Base-by-base conservation (phyloP, 2,797 vertebrate genomes). In the Protonibea diacanthus region DNA sequence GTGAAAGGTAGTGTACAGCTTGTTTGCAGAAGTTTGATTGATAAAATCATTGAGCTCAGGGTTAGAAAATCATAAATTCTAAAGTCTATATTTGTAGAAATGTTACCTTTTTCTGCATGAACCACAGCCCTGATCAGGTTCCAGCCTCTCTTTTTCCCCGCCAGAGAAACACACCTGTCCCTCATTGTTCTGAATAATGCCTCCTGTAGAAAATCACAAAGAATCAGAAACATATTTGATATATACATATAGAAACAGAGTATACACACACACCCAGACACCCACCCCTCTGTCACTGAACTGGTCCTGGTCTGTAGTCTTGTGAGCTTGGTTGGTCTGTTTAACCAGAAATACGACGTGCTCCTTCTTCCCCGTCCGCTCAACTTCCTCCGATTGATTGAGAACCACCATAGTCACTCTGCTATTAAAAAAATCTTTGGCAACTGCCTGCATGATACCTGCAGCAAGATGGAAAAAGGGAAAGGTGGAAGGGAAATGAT, bases 361-460 rank as follows among this genome's bases (percentile, higher is more conserved):
- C 17, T 97, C 95, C 80, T 94, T 94, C 85, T 94, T 94, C 25
- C 94, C 95, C 1, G 95, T 96, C n/a, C 88, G 91, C 51, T 95
- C 94, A 5, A 92, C 84, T 69, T 96, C 95, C 79, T 95, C 86
- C 2, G 79, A 91, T 63, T 94, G 85, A 83, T 94, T 91, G 48
- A 96, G 90, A 58, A 96, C 92, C 71, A 84, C 86, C 92, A 94
- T 92, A 60, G 80, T 91, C 63, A 95, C 93, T 38, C 95, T 80
- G 20, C 73, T 91, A 38, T 93, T 70, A 49, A 96, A 97, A 77
- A 96, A 94, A 20, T 97, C 96, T 82, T 91, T 94, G 42, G 93
- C 94, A 21, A 95, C 91, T 2, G 95, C 92, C 74, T 95, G 91
- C 9, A 95, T 92, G 76, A 96, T 95, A 14, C 95, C 96, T 96